These are phyloP conservation scores for Aphelenchoides besseyi DNA, from an alignment of 1,140 invertebrate species.

Conservation along the genomic window DNA sequence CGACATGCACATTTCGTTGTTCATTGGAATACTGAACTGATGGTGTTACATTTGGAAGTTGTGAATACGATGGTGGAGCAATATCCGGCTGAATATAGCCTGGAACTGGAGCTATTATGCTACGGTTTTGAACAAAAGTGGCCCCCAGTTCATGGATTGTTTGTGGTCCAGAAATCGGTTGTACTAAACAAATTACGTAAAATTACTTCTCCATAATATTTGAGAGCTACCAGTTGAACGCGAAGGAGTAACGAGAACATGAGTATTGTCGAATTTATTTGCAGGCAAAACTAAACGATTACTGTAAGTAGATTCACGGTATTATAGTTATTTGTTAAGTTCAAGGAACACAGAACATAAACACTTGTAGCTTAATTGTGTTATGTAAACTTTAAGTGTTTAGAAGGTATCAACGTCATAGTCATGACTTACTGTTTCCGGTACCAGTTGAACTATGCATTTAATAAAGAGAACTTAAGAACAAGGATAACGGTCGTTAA, in stretches of 20 bases:
- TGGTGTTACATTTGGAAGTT: not conserved
- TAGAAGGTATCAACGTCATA: too few species aligned
- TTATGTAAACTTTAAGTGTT: too few species aligned
- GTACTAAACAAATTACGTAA: not conserved
- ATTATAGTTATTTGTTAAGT: too few species aligned
- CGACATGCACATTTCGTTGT: constrained; percentile 12
- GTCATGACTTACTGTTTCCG: too few species aligned
- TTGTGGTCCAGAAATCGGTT: not conserved
- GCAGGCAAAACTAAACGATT: not conserved
- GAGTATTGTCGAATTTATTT: constrained; percentile 11
- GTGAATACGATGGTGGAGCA: not conserved
- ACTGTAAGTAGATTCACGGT: too few species aligned
- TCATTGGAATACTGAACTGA: not conserved
- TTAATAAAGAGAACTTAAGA: too few species aligned
- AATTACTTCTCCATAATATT: not conserved
- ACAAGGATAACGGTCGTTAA: too few species aligned
- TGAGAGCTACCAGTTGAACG: not conserved
- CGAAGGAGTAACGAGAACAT: constrained; percentile 1
- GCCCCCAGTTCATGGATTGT: not conserved
- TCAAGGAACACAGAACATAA: too few species aligned
- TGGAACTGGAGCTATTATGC: not conserved
- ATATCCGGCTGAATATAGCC: not conserved
- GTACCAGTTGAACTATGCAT: too few species aligned
- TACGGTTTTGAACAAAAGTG: not conserved
- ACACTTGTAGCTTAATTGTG: too few species aligned